A percentile compares a stretch with the other conserved stretches of the same genome.
Evolutionary conservation across 2,888 invertebrate genomes (phyloP).

Genomic region (Meiosimyza platycephala): DNA sequence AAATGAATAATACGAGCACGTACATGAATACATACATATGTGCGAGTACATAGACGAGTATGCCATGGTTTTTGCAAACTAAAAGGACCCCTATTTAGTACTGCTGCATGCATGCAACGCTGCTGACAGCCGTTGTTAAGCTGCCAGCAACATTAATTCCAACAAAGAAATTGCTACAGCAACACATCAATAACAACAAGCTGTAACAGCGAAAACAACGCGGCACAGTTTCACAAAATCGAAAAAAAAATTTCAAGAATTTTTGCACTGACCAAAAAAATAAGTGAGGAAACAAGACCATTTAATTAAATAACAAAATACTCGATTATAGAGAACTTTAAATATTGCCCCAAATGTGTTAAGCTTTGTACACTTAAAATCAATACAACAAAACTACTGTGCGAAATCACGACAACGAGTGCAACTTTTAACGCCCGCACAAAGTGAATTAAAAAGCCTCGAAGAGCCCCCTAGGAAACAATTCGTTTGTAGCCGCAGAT

Average conservation of each 20-base stretch:
- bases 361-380: too few species aligned
- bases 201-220: neutral
- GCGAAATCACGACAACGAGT: neutral
- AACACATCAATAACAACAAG: slow-evolving; percentile 20
- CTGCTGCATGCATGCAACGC: slow-evolving; percentile 2
- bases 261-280: too few species aligned
- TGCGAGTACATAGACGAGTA: too few species aligned
- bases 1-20: slow-evolving; percentile 8
- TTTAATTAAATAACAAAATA: too few species aligned
- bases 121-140: slow-evolving; percentile 16
- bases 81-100: slow-evolving; percentile 29
- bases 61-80: neutral
- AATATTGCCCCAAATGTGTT: too few species aligned
- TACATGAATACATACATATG: too few species aligned
- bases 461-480: neutral
- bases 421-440: slow-evolving; percentile 18
- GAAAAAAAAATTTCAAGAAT: too few species aligned
- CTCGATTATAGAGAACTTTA: too few species aligned
- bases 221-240: too few species aligned
- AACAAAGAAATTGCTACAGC: slow-evolving; percentile 2
- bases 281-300: too few species aligned
- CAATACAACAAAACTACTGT: too few species aligned
- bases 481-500: slow-evolving; percentile 13
- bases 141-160: slow-evolving; percentile 21
- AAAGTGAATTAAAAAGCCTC: slow-evolving; percentile 26